Evolutionary conservation across 1,140 invertebrate genomes (phyloP), one percentile per base, ranked within the genome.

Genomic region (Psilanteris sp.): DNA sequence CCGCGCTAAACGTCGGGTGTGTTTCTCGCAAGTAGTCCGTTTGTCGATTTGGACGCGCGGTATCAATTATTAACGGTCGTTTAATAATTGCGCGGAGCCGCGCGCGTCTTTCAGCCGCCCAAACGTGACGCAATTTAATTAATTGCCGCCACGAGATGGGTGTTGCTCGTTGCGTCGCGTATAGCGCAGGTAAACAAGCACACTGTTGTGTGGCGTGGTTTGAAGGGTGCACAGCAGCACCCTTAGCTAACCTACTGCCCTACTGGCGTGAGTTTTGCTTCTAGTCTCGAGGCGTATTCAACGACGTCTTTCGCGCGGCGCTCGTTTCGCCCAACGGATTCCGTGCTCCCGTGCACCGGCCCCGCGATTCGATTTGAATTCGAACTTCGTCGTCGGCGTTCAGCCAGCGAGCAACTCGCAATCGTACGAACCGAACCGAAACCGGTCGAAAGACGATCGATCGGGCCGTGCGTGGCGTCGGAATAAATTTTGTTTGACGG

Each of bases 171-270:
- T 52, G 20, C 2, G 26, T 64, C 27, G 31, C 11, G 61, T 73
- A 59, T 27, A 41, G 39, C 36, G 57, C 66, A 66, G 66, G 74
- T 77, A 71, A 77, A 77, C 67, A 71, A 61, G 66, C 46, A 31
- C 27, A 31, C 48, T 61, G 64, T 67, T 71, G 57, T 71, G 67
- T 61, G 15, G 50, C 54, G 50, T 22, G 61, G 73, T 73, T 79
- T 77, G 70, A 80, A 83, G 82, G 75, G 75, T 79, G 79, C 75
- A 81, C 77, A 79, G 48, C 72, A 75, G 66, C 70, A 77, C 83
- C 83, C 83, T 78, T 82, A 78, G 75, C 80, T 88, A 88, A 88
- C 87, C 87, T 83, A 88, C 82, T 88, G 86, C 83, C 87, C 87
- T 82, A 88, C 76, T 87, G 75, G 46, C 74, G 81, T 66, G 62